Percentiles rank a stretch among this genome's conserved stretches.
Conservation (phyloP, 2,797 vertebrate genomes). For the Podargus strigoides region DNA sequence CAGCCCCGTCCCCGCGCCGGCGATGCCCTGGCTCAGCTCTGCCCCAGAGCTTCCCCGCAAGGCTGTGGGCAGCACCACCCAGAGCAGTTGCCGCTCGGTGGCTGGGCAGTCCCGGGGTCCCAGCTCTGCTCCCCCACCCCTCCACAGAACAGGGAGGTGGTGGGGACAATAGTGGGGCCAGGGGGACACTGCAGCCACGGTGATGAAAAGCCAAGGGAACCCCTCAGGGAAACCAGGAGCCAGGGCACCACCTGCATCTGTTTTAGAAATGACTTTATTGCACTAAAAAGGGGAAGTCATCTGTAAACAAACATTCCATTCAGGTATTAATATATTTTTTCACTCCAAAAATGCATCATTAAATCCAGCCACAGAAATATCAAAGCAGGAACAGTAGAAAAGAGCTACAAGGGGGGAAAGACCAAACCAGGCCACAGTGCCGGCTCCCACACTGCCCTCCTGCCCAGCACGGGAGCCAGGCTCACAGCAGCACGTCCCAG, state of each 20-base stretch:
- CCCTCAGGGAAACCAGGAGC: background rate
- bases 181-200: accelerated
- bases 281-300: slow-evolving; percentile 66
- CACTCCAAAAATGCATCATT: slow-evolving; percentile 50
- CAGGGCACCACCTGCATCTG: background rate
- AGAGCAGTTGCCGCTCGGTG: accelerated
- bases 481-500: background rate
- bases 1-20: background rate
- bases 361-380: slow-evolving; percentile 57
- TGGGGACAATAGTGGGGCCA: accelerated
- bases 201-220: background rate
- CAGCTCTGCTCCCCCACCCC: background rate
- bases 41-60: background rate
- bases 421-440: background rate
- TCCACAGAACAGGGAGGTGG: accelerated
- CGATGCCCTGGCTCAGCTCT: background rate
- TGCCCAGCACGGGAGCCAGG: background rate
- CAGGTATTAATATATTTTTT: background rate
- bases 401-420: background rate
- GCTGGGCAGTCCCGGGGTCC: background rate
- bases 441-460: background rate
- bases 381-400: slow-evolving; percentile 58
- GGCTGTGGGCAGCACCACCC: background rate
- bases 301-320: slow-evolving; percentile 66
- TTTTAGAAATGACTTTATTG: slow-evolving; percentile 72